Conservation (phyloP, 2,888 invertebrate species). For the Leptinotarsa tumamoca region DNA sequence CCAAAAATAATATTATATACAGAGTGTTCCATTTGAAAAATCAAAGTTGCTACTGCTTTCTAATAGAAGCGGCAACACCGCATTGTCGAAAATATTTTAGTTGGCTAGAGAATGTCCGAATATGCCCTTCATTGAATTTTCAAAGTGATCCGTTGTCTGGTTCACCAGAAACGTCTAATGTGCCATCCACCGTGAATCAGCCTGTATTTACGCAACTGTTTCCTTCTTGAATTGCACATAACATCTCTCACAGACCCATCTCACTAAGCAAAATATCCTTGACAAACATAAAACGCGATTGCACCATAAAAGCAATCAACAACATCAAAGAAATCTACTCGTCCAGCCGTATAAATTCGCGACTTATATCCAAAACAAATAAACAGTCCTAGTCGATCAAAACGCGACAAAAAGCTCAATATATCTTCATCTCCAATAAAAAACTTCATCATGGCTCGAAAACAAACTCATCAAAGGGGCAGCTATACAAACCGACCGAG, state of each 20-base stretch:
- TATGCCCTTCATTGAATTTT: no score
- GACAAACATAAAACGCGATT: neutral
- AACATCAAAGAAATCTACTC: conserved; percentile 37
- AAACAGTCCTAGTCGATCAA: conserved; percentile 36
- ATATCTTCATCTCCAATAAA: conserved; percentile 56
- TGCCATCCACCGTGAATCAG: no score
- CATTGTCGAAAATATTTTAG: no score
- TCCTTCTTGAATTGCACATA: neutral
- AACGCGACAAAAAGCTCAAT: conserved; percentile 45
- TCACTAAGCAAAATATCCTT: neutral
- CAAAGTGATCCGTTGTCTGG: no score
- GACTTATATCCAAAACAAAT: conserved; percentile 38
- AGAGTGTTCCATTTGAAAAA: no score
- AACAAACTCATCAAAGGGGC: conserved; percentile 62
- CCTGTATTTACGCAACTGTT: neutral
- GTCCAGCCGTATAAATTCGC: conserved; percentile 40
- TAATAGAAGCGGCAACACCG: no score
- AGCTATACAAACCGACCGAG: conserved; percentile 58
- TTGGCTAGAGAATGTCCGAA: no score
- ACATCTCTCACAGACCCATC: neutral
- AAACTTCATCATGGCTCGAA: conserved; percentile 61
- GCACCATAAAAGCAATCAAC: conserved; percentile 22
- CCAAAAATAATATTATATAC: no score
- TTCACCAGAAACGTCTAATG: no score
- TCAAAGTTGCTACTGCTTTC: no score